A percentile compares a stretch with the other conserved stretches of the same genome.
These are phyloP conservation scores for Ciconia nigra DNA, from an alignment of 2,797 vertebrate species.

Conservation along the genomic window DNA sequence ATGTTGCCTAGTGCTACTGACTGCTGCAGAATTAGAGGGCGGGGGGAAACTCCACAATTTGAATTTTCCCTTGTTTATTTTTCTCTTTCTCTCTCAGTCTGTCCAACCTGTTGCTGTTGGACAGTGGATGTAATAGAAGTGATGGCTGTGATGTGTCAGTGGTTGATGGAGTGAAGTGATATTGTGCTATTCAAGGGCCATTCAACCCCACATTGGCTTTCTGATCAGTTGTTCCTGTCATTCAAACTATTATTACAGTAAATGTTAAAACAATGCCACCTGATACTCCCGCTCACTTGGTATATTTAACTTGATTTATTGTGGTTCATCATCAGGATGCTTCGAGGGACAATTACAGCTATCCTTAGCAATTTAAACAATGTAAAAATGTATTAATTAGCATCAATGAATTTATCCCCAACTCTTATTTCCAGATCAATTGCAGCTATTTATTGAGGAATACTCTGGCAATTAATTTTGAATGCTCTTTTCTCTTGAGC, in stretches of 20 bases:
- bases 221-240: slow-evolving; percentile 43
- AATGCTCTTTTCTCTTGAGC: not conserved
- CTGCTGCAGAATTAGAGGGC: not conserved
- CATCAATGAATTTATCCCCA: not conserved
- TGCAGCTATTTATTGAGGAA: not conserved
- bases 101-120: not conserved
- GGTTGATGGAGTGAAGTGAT: not conserved
- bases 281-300: not conserved
- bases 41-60: not conserved
- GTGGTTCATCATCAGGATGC: not conserved
- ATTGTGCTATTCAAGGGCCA: not conserved
- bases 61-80: not conserved
- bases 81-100: not conserved
- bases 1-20: not conserved
- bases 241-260: slow-evolving; percentile 7
- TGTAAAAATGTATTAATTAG: not conserved
- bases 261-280: slow-evolving; percentile 11
- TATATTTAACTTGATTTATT: slow-evolving; percentile 55
- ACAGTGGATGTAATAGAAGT: not conserved
- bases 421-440: not conserved
- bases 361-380: not conserved
- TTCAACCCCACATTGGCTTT: not conserved
- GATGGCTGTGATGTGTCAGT: not conserved
- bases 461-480: not conserved
- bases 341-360: not conserved